Conservation (phyloP, 2,888 invertebrate genomes). For the Drosophila testacea region DNA sequence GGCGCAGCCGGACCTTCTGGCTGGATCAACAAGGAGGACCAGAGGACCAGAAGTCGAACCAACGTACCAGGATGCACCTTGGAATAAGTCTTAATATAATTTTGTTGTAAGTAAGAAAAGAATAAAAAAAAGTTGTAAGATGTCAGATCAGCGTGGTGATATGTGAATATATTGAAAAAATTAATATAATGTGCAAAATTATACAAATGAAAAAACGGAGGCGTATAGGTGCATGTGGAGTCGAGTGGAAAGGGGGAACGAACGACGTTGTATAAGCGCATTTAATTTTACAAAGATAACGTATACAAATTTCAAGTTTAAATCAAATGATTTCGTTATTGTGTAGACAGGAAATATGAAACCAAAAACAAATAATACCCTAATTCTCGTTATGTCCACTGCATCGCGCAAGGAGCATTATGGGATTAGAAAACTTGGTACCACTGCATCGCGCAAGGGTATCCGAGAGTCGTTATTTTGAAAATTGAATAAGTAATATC, state of each 20-base stretch:
- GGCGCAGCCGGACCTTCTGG: not conserved
- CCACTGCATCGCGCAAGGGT: not conserved
- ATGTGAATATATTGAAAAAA: not conserved
- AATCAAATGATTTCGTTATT: not conserved
- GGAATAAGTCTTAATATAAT: not conserved
- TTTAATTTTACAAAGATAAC: too few relatives aligned
- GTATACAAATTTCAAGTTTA: too few relatives aligned
- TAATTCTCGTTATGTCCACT: not conserved
- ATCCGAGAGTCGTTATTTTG: too few relatives aligned
- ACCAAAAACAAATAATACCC: not conserved
- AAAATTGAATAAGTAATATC: not conserved
- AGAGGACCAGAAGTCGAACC: not conserved
- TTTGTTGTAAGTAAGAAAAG: not conserved
- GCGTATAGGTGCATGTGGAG: too few relatives aligned
- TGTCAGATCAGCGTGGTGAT: not conserved
- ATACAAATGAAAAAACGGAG: not conserved
- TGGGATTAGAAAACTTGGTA: too few relatives aligned
- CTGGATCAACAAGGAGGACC: conserved; percentile 1
- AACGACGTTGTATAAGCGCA: too few relatives aligned
- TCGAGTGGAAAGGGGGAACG: too few relatives aligned
- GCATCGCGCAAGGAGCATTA: not conserved
- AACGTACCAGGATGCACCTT: not conserved
- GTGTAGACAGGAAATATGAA: not conserved
- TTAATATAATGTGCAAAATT: not conserved
- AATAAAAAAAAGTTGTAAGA: not conserved